phyloP scores from a whole-genome alignment of 1,140 invertebrate genomes.

The Colletes latitarsis region DNA sequence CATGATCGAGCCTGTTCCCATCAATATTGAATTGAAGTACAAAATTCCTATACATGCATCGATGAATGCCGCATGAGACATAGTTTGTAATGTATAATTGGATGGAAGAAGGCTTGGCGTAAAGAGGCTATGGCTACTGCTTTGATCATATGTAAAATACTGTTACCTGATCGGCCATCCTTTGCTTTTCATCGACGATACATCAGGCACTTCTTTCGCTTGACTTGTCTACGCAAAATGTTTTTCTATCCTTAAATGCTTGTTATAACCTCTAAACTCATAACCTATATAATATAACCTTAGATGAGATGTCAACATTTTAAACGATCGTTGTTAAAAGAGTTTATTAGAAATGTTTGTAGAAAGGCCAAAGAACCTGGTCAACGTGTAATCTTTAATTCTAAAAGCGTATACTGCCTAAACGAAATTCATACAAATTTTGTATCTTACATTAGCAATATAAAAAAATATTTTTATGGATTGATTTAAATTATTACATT shows the following conservation, averaged over 20 bases:
- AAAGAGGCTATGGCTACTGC: conserved; percentile 70
- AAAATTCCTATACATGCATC: conserved; percentile 28
- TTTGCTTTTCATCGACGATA: conserved; percentile 44
- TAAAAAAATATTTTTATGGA: conserved; percentile 5
- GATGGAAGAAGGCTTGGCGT: conserved; percentile 56
- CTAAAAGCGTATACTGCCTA: too few relatives aligned
- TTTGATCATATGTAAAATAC: conserved; percentile 62
- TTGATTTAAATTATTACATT: not conserved
- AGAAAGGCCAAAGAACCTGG: not conserved
- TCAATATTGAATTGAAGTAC: conserved; percentile 21
- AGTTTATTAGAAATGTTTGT: not conserved
- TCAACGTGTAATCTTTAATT: not conserved
- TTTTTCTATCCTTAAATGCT: conserved; percentile 23
- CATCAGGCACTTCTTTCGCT: not conserved
- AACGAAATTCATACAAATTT: not conserved
- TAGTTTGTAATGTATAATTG: conserved; percentile 57
- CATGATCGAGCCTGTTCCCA: conserved; percentile 34
- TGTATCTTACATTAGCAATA: conserved; percentile 1
- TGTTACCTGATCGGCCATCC: conserved; percentile 33
- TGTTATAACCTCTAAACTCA: conserved; percentile 64
- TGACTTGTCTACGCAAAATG: not conserved
- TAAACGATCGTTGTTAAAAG: conserved; percentile 35
- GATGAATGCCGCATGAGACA: not conserved
- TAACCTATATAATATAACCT: conserved; percentile 80
- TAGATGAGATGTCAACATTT: conserved; percentile 73